A percentile compares a stretch with the other conserved stretches of the same genome.
Conservation (phyloP, 1,140 invertebrate species). For the Apocrypta bakeri region DNA sequence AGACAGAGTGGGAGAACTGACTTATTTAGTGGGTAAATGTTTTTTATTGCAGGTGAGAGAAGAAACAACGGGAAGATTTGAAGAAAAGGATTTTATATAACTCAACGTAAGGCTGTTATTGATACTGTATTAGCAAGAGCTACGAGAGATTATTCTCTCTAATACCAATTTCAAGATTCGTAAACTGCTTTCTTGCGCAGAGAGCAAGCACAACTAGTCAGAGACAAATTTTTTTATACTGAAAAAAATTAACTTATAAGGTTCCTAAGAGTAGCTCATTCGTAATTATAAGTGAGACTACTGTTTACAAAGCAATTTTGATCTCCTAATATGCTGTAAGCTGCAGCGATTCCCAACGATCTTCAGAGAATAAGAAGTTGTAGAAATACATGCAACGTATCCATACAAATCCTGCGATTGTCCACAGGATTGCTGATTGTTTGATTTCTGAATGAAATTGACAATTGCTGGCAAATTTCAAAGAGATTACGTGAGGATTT, state of each 20-base stretch:
- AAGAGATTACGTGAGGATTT: background rate
- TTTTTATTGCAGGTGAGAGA: constrained; percentile 30
- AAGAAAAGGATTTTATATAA: constrained; percentile 30
- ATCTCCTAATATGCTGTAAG: constrained; percentile 28
- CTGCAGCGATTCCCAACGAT: background rate
- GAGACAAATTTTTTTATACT: constrained; percentile 24
- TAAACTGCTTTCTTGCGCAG: constrained; percentile 1
- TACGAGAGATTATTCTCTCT: constrained; percentile 1
- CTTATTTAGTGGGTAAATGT: background rate
- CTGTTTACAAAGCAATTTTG: constrained; percentile 11
- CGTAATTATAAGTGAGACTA: constrained; percentile 16
- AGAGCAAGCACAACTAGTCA: constrained; percentile 42
- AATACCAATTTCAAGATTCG: background rate
- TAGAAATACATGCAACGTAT: background rate
- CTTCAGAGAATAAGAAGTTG: background rate
- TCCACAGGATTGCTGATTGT: background rate
- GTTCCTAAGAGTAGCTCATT: constrained; percentile 44
- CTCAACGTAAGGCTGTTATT: constrained; percentile 44
- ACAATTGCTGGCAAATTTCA: constrained; percentile 4
- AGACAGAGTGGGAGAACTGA: background rate
- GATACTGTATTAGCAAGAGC: constrained; percentile 6
- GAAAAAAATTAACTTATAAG: constrained; percentile 14
- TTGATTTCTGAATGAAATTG: constrained; percentile 46
- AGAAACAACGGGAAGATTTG: background rate
- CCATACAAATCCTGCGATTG: background rate